These are phyloP conservation scores for Eumacrocentrus americanus DNA, from an alignment of 2,888 invertebrate genomes.

Conservation along the genomic window DNA sequence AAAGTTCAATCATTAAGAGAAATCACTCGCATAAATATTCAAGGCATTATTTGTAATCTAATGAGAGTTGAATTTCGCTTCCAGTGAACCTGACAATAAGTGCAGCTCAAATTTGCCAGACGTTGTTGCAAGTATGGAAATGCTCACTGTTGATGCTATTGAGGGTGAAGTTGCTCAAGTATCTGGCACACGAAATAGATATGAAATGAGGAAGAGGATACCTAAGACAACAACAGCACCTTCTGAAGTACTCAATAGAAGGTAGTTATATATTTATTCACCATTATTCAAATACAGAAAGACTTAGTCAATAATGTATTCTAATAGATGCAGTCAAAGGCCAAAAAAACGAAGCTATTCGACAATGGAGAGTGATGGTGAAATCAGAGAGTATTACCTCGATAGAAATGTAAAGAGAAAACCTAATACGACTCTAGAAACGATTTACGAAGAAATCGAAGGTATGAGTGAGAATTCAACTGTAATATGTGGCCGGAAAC, in stretches of 20 bases:
- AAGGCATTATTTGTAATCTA: neutral
- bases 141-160: slow-evolving; percentile 48
- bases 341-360: slow-evolving; percentile 49
- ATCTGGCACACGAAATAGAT: neutral
- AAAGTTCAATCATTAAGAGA: too few relatives aligned
- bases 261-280: slow-evolving; percentile 40
- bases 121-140: slow-evolving; percentile 52
- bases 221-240: slow-evolving; percentile 39
- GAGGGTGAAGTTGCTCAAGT: neutral
- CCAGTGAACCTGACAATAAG: neutral
- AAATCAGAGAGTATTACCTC: slow-evolving; percentile 66
- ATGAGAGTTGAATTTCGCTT: neutral
- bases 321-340: slow-evolving; percentile 48
- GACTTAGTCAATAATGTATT: slow-evolving; percentile 9
- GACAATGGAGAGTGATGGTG: slow-evolving; percentile 48
- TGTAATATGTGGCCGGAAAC: slow-evolving; percentile 65
- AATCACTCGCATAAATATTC: too few relatives aligned
- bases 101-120: slow-evolving; percentile 47
- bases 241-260: slow-evolving; percentile 47
- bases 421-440: slow-evolving; percentile 66
- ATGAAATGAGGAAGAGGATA: slow-evolving; percentile 33
- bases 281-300: slow-evolving; percentile 5
- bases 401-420: slow-evolving; percentile 65
- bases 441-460: slow-evolving; percentile 69
- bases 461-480: slow-evolving; percentile 59